A percentile compares a stretch with the other conserved stretches of the same genome.
Conservation (phyloP, 92 coral and sea anemone genomes). For the Epizoanthus illoricatus region DNA sequence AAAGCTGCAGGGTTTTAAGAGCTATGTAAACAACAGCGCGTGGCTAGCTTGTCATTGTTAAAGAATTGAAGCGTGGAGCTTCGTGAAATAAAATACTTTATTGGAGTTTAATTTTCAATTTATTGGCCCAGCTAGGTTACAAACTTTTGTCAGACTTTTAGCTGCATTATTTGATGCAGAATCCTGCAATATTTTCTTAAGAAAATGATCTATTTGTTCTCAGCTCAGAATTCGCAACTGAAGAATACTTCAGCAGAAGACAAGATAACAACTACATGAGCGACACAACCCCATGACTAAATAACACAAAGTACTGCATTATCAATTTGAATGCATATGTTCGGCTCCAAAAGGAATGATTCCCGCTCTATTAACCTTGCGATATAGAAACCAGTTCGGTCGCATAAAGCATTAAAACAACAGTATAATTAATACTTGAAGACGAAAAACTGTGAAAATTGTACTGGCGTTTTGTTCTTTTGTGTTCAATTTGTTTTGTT, state of each 20-base stretch:
- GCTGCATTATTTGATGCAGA: conserved; percentile 12
- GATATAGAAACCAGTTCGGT: not conserved
- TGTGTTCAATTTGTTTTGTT: conserved; percentile 7
- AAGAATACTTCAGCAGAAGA: not conserved
- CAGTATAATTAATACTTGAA: not conserved
- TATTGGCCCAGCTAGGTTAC: not conserved
- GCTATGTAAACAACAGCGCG: conserved; percentile 77
- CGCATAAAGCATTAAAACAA: not conserved
- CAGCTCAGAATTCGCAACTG: not conserved
- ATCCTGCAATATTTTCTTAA: conserved; percentile 21
- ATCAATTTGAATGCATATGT: not conserved
- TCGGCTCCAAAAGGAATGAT: not conserved
- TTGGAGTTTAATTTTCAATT: not conserved
- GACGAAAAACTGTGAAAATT: not conserved
- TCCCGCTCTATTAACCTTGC: not conserved
- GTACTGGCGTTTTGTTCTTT: not conserved
- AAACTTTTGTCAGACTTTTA: not conserved
- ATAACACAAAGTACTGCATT: not conserved
- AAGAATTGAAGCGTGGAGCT: conserved; percentile 5
- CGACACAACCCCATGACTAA: not conserved
- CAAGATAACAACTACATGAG: not conserved
- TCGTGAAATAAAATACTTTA: conserved; percentile 13
- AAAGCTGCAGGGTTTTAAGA: conserved; percentile 35
- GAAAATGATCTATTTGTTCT: conserved; percentile 16
- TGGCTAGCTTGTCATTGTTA: conserved; percentile 54